Evolutionary conservation across 2,113 vertebrate species (phyloP).

Genomic region (Leptodactylus fuscus): DNA sequence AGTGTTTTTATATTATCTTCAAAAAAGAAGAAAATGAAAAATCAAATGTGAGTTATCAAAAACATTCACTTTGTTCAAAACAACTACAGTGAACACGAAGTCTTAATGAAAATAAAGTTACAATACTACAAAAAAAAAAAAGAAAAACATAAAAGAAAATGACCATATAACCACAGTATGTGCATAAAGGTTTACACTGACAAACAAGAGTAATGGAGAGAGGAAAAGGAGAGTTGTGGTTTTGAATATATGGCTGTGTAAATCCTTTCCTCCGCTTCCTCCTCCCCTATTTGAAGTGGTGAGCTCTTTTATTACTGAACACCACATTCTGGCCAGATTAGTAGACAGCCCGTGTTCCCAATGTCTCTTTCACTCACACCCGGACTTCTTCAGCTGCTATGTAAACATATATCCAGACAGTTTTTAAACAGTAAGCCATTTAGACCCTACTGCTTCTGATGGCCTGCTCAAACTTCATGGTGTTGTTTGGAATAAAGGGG

Average conservation of each 20-base stretch:
- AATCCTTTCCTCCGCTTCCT: slow-evolving; percentile 29
- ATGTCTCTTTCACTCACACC: slow-evolving; percentile 56
- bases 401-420: slow-evolving; percentile 57
- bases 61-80: not conserved
- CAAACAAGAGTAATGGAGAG: slow-evolving; percentile 29
- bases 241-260: slow-evolving; percentile 29
- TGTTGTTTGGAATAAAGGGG: slow-evolving; percentile 53
- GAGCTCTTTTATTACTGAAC: slow-evolving; percentile 49
- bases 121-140: not conserved
- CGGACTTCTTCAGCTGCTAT: slow-evolving; percentile 49
- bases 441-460: slow-evolving; percentile 56
- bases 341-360: slow-evolving; percentile 45
- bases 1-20: no score
- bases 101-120: not conserved
- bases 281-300: slow-evolving; percentile 46
- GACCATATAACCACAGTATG: slow-evolving; percentile 18
- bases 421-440: slow-evolving; percentile 58
- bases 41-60: no score
- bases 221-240: slow-evolving; percentile 37
- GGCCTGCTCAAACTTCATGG: slow-evolving; percentile 48
- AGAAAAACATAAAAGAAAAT: slow-evolving; percentile 22
- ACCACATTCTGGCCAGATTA: slow-evolving; percentile 40
- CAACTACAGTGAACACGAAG: not conserved
- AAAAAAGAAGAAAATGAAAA: not conserved
- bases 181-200: slow-evolving; percentile 20